Percentiles rank a stretch among this genome's conserved stretches.
These are phyloP conservation scores for Aurelia aurita DNA, from an alignment of 30 jellyfish, hydroid and myxozoan species.

Conservation along the genomic window DNA sequence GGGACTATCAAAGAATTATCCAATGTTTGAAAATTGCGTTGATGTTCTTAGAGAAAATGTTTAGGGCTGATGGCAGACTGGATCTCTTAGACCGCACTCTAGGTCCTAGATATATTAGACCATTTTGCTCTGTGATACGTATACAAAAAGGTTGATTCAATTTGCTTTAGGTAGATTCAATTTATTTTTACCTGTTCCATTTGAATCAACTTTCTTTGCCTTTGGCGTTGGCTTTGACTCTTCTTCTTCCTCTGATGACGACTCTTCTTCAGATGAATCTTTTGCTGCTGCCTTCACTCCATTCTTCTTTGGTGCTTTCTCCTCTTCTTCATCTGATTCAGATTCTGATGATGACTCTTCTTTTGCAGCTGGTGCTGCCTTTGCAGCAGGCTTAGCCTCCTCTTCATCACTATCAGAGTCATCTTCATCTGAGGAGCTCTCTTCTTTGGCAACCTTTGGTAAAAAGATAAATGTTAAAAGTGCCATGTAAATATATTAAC, in stretches of 20 bases:
- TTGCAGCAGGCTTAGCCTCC: constrained; percentile 23
- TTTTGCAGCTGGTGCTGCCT: constrained; percentile 26
- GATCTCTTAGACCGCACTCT: no score
- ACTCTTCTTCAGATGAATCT: constrained; percentile 46
- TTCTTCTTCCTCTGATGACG: constrained; percentile 29
- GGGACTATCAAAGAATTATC: no score
- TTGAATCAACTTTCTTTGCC: neutral
- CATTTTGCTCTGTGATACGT: no score
- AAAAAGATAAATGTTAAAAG: no score
- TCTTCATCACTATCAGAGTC: constrained; percentile 46
- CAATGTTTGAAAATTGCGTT: no score
- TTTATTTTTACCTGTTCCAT: constrained; percentile 26
- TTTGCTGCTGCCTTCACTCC: constrained; percentile 19
- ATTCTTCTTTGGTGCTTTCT: constrained; percentile 22
- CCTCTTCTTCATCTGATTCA: constrained; percentile 50
- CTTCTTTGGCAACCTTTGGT: constrained; percentile 41
- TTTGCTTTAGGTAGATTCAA: no score
- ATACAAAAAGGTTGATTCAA: no score
- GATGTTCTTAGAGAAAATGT: no score
- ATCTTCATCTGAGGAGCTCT: constrained; percentile 42
- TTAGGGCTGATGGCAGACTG: no score
- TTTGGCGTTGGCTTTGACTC: constrained; percentile 21
- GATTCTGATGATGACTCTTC: constrained; percentile 37
- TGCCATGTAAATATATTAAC: no score
- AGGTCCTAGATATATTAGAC: no score